A percentile compares a stretch with the other conserved stretches of the same genome.
These are phyloP conservation scores for Delia radicum DNA, from an alignment of 1,140 invertebrate genomes.

Conservation along the genomic window DNA sequence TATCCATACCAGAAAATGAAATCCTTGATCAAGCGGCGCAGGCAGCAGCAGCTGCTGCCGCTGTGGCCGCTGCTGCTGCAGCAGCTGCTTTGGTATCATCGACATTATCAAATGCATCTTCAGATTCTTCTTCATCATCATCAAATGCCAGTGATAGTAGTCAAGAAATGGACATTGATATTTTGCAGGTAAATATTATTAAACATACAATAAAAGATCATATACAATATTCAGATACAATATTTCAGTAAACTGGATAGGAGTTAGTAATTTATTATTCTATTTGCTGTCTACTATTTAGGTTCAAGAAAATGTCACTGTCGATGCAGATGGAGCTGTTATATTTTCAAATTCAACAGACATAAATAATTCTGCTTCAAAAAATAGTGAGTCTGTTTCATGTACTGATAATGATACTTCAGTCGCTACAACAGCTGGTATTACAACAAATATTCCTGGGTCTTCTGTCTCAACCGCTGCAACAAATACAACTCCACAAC, in stretches of 20 bases:
- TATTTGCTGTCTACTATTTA: background rate
- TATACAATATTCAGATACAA: no score
- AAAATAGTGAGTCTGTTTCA: background rate
- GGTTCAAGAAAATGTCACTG: slow-evolving; percentile 56
- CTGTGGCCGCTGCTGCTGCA: slow-evolving; percentile 45
- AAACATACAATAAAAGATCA: no score
- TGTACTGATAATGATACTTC: background rate
- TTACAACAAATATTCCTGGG: background rate
- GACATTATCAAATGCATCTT: slow-evolving; percentile 34
- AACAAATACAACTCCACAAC: slow-evolving; percentile 32
- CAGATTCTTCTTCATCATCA: slow-evolving; percentile 38
- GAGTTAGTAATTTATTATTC: no score
- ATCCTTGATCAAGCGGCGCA: slow-evolving; percentile 51
- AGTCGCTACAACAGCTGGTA: slow-evolving; percentile 5
- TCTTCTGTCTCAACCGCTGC: background rate
- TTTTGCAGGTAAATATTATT: slow-evolving; percentile 47
- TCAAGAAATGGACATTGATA: slow-evolving; percentile 61
- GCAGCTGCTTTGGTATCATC: slow-evolving; percentile 26
- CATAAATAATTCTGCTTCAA: background rate
- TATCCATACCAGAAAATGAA: slow-evolving; percentile 59
- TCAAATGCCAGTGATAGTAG: slow-evolving; percentile 40
- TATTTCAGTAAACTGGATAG: no score
- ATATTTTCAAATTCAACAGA: slow-evolving; percentile 26
- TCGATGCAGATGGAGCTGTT: slow-evolving; percentile 49
- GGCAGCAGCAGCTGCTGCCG: slow-evolving; percentile 43